phyloP scores from a whole-genome alignment of 2,113 vertebrate species.

The Tragelaphus strepsiceros region DNA sequence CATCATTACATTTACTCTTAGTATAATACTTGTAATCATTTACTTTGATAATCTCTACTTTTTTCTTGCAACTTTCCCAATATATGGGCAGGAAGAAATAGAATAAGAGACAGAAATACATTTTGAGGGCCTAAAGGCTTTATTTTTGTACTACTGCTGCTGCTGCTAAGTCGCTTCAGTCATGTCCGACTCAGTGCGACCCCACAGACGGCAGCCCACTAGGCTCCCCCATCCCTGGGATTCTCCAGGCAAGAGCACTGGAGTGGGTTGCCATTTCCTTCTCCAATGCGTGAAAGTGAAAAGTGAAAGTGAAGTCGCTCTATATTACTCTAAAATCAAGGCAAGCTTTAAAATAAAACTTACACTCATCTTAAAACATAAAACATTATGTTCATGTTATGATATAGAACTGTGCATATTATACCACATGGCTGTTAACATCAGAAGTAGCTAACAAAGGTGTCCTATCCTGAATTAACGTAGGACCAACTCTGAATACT shows the following conservation, averaged over 20 bases:
- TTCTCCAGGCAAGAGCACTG: no score
- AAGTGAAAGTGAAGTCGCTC: no score
- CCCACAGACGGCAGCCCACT: no score
- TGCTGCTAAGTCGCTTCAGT: no score
- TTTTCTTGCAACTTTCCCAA: neutral
- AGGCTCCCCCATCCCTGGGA: no score
- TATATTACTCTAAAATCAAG: neutral
- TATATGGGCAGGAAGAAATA: neutral
- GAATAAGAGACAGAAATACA: neutral
- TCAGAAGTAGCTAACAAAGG: neutral
- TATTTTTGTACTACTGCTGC: neutral
- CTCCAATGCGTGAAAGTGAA: no score
- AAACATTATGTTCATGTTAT: neutral
- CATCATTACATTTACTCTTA: neutral
- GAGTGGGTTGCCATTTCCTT: no score
- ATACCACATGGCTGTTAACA: neutral
- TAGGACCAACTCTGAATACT: neutral
- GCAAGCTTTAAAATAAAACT: neutral
- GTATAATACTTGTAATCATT: neutral
- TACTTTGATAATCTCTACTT: neutral
- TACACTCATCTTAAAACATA: neutral
- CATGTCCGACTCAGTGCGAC: no score
- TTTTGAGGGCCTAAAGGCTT: neutral
- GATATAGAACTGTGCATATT: neutral
- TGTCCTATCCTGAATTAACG: neutral